Conservation (phyloP, 2,797 vertebrate species). For the Australoheros facetus region DNA sequence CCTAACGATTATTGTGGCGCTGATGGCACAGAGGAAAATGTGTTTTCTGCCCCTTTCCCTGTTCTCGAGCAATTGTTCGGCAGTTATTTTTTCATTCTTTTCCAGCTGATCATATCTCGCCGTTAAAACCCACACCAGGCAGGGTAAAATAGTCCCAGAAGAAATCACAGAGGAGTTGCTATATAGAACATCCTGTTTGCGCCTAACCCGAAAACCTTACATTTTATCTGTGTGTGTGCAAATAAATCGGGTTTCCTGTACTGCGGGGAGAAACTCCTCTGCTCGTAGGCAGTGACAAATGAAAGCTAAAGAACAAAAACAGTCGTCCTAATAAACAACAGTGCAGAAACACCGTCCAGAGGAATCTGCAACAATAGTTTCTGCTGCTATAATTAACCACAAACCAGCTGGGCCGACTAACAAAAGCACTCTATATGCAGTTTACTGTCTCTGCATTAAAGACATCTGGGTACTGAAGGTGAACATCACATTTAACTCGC, state of each 20-base stretch:
- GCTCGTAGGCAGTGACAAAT: constrained; percentile 24
- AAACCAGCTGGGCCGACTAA: constrained; percentile 37
- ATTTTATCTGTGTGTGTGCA: constrained; percentile 13
- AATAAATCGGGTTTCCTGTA: not conserved
- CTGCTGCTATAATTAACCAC: constrained; percentile 24
- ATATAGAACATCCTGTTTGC: not conserved
- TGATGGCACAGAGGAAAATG: constrained; percentile 12
- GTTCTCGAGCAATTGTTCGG: not conserved
- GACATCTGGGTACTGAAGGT: constrained; percentile 13
- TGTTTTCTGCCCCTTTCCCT: not conserved
- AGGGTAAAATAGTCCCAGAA: not conserved
- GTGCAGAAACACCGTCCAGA: constrained; percentile 1
- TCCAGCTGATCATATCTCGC: not conserved
- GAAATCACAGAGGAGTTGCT: constrained; percentile 7
- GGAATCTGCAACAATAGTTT: constrained; percentile 8
- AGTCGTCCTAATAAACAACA: not conserved
- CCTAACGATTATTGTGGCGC: constrained; percentile 30
- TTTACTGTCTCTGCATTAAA: constrained; percentile 23
- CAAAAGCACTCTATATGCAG: constrained; percentile 4
- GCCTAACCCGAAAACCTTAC: not conserved
- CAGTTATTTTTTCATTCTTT: not conserved
- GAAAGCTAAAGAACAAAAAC: constrained; percentile 2
- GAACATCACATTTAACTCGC: not conserved
- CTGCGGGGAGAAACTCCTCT: not conserved
- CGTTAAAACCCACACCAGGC: not conserved